Conservation (phyloP, 1,140 invertebrate species). For the Goniozus legneri region DNA sequence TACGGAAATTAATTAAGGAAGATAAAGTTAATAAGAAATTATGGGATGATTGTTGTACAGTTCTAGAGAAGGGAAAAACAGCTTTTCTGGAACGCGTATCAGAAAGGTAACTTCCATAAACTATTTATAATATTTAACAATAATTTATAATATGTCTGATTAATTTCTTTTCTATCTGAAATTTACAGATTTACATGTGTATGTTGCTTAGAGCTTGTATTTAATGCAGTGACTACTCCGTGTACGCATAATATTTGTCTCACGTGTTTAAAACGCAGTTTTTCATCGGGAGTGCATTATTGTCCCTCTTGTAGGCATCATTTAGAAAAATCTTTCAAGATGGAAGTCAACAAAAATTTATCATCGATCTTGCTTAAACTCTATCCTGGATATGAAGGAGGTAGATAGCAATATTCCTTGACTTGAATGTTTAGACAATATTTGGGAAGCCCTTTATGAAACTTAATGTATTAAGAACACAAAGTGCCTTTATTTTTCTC, state of each 20-base stretch:
- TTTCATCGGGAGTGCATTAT: constrained; percentile 60
- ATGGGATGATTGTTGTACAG: constrained; percentile 62
- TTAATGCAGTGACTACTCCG: constrained; percentile 69
- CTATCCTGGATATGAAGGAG: constrained; percentile 65
- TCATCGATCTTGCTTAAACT: constrained; percentile 55
- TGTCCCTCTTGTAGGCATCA: constrained; percentile 69
- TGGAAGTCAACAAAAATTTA: constrained; percentile 59
- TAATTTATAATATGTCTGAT: not conserved
- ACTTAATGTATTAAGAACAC: no score
- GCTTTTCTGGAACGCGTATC: constrained; percentile 27
- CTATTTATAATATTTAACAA: not conserved
- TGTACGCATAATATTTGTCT: constrained; percentile 77
- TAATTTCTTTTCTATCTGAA: constrained; percentile 18
- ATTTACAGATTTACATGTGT: constrained; percentile 70
- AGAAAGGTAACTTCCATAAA: constrained; percentile 46
- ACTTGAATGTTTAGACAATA: no score
- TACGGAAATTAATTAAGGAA: constrained; percentile 56
- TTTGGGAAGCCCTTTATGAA: no score
- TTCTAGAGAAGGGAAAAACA: constrained; percentile 50
- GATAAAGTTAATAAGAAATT: constrained; percentile 66
- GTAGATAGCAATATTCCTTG: constrained; percentile 42
- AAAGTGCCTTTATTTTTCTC: no score
- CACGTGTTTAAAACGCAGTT: constrained; percentile 68
- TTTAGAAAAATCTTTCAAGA: constrained; percentile 58
- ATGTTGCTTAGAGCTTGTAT: constrained; percentile 76